Evolutionary conservation across 2,113 vertebrate genomes (phyloP).

Genomic region (Balaeniceps rex): DNA sequence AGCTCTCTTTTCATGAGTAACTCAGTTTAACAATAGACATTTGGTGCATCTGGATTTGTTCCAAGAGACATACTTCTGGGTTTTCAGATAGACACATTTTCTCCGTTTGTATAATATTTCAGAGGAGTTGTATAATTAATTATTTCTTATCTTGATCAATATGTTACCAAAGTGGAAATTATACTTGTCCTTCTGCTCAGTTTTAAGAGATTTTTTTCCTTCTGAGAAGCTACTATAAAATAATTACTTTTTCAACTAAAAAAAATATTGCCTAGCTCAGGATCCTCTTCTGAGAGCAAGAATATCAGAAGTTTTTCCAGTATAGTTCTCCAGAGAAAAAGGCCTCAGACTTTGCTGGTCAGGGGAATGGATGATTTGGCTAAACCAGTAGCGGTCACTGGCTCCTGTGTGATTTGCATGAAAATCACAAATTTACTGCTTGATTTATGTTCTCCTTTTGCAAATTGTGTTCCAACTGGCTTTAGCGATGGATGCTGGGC

Average conservation of each 20-base stretch:
- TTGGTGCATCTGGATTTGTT: neutral
- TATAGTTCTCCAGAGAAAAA: neutral
- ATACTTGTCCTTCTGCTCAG: neutral
- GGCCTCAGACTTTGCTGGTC: neutral
- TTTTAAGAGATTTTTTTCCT: neutral
- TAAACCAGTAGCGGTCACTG: neutral
- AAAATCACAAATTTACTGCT: neutral
- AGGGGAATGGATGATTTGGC: neutral
- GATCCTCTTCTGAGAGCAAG: neutral
- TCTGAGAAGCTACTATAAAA: conserved; percentile 40
- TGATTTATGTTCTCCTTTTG: neutral
- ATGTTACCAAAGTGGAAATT: neutral
- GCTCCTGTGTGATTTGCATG: neutral
- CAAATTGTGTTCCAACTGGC: neutral
- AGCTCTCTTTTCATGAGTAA: conserved; percentile 26
- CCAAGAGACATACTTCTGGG: neutral
- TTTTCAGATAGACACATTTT: conserved; percentile 7
- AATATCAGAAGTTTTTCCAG: neutral
- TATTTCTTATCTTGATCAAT: conserved; percentile 32
- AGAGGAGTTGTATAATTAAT: neutral
- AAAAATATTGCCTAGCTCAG: neutral
- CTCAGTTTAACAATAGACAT: conserved; percentile 41
- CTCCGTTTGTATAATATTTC: neutral
- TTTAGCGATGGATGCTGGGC: neutral
- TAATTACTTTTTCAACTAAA: conserved; percentile 33